Conservation (phyloP, 2,888 invertebrate genomes). For the Diplolepis rosae region DNA sequence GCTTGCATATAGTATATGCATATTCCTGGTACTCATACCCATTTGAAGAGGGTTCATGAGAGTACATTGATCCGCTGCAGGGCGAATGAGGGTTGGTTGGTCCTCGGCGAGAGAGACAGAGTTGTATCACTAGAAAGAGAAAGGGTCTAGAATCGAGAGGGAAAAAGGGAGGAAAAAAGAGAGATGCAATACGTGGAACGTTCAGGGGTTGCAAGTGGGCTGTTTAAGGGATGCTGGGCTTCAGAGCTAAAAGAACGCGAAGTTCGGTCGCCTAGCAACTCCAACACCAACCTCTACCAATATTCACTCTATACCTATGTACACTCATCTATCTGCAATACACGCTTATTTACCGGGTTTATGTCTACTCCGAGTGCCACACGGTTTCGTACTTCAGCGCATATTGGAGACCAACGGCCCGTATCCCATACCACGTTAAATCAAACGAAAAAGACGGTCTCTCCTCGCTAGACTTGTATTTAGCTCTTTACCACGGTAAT, state of each 20-base stretch:
- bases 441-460: background rate
- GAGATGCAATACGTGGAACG: slow-evolving; percentile 34
- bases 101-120: slow-evolving; percentile 17
- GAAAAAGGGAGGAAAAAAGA: slow-evolving; percentile 27
- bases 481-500: slow-evolving; percentile 16
- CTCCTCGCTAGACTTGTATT: background rate
- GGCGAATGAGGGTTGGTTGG: slow-evolving; percentile 39
- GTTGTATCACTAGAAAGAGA: slow-evolving; percentile 8
- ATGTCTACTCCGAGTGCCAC: slow-evolving; percentile 4
- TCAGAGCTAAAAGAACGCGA: slow-evolving; percentile 37
- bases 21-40: background rate
- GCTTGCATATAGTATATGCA: slow-evolving; percentile 1
- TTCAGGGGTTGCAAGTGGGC: slow-evolving; percentile 37
- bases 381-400: background rate
- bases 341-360: slow-evolving; percentile 26
- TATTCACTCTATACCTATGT: background rate
- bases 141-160: slow-evolving; percentile 29
- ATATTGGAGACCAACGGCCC: slow-evolving; percentile 3
- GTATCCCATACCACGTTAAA: background rate
- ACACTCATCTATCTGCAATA: slow-evolving; percentile 27
- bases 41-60: slow-evolving; percentile 38
- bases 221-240: slow-evolving; percentile 40
- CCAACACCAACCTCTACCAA: slow-evolving; percentile 31
- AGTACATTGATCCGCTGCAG: slow-evolving; percentile 44
- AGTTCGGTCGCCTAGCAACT: slow-evolving; percentile 49